Evolutionary conservation across 1,140 invertebrate genomes (phyloP).

Genomic region (Listronotus oregonensis): DNA sequence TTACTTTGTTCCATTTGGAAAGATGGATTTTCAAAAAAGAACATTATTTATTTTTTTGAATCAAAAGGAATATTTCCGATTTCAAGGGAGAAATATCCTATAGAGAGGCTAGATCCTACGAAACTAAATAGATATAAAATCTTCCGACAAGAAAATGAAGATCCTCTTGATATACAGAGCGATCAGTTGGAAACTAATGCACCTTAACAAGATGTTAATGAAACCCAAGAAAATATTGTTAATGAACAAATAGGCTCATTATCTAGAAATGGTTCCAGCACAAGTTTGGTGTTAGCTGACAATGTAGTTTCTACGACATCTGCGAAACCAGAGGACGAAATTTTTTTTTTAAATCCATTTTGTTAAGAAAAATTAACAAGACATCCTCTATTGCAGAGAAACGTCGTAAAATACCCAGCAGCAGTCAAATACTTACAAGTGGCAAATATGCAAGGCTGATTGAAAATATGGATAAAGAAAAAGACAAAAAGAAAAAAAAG

Average conservation of each 20-base stretch:
- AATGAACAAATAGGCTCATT: no score
- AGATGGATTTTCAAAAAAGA: constrained; percentile 7
- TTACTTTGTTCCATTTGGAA: constrained; percentile 9
- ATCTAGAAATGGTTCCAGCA: not conserved
- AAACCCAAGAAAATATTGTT: not conserved
- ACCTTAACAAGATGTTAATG: not conserved
- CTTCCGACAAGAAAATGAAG: not conserved
- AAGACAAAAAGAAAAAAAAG: no score
- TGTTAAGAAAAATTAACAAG: not conserved
- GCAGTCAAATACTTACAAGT: constrained; percentile 4
- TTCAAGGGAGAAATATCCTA: constrained; percentile 7
- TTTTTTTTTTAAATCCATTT: constrained; percentile 10
- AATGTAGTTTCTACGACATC: not conserved
- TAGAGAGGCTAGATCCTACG: constrained; percentile 6
- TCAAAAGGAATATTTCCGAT: not conserved
- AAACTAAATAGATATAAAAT: constrained; percentile 6
- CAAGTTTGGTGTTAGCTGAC: not conserved
- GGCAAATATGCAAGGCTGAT: not conserved
- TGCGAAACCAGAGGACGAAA: not conserved
- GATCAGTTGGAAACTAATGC: constrained; percentile 4
- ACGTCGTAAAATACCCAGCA: not conserved
- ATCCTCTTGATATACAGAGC: not conserved
- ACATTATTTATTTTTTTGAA: not conserved
- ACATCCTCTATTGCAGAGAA: no score
- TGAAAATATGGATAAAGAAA: no score